Percentiles rank a stretch among this genome's conserved stretches.
Conservation (phyloP, 1,140 invertebrate genomes). For the Laodelphax striatellus region DNA sequence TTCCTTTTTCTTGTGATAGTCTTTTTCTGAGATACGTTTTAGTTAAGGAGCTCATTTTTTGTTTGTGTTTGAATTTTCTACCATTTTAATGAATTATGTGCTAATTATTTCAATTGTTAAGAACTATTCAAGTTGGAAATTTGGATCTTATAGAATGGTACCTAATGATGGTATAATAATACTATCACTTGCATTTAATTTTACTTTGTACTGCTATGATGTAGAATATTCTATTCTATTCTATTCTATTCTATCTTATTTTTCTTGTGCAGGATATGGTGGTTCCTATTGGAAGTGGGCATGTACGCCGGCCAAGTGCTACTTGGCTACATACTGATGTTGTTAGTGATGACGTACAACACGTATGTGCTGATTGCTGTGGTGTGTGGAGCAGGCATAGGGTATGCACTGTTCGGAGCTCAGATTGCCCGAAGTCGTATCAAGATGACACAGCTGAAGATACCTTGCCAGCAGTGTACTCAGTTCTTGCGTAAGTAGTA, state of each 20-base stretch:
- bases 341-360: constrained; percentile 83
- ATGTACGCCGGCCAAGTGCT: constrained; percentile 45
- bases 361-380: constrained; percentile 64
- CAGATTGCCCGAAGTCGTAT: neutral
- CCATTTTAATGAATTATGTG: too few relatives aligned
- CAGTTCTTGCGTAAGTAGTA: neutral
- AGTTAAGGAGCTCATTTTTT: too few relatives aligned
- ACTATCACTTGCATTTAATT: too few relatives aligned
- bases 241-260: neutral
- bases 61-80: too few relatives aligned
- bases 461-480: constrained; percentile 3
- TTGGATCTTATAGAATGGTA: too few relatives aligned
- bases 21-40: too few relatives aligned
- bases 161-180: too few relatives aligned
- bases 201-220: too few relatives aligned
- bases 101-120: too few relatives aligned
- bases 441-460: neutral
- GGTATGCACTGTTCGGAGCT: constrained; percentile 36
- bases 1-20: too few relatives aligned
- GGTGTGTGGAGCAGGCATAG: constrained; percentile 60
- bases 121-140: too few relatives aligned
- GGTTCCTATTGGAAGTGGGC: constrained; percentile 34
- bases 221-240: too few relatives aligned
- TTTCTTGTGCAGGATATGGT: neutral
- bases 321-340: constrained; percentile 77